phyloP scores from a whole-genome alignment of 1,140 invertebrate genomes.

The Neuroterus valhalla region DNA sequence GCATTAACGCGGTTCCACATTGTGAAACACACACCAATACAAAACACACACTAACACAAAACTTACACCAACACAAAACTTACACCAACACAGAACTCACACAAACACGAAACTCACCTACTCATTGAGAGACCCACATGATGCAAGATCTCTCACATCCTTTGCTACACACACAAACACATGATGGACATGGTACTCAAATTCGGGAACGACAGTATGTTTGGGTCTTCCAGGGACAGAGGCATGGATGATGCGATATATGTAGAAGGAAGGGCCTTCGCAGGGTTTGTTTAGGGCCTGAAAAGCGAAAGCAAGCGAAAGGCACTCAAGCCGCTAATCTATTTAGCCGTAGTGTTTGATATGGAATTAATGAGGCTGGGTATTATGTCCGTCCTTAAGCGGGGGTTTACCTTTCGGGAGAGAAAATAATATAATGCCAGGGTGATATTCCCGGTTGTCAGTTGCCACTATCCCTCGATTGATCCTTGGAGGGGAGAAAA shows the following conservation, averaged over 20 bases:
- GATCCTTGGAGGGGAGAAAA: slow-evolving; percentile 1
- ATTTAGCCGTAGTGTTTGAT: slow-evolving; percentile 75
- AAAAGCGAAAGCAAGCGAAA: slow-evolving; percentile 61
- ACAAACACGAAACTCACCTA: slow-evolving; percentile 49
- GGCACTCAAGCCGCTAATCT: slow-evolving; percentile 74
- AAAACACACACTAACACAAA: slow-evolving; percentile 50
- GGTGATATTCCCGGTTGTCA: not conserved
- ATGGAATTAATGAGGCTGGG: slow-evolving; percentile 73
- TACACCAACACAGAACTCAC: slow-evolving; percentile 51
- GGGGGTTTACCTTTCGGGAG: slow-evolving; percentile 42
- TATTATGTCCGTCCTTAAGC: slow-evolving; percentile 57
- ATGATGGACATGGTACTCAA: slow-evolving; percentile 42
- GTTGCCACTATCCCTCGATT: slow-evolving; percentile 25
- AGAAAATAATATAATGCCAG: slow-evolving; percentile 24
- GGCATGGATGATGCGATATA: slow-evolving; percentile 46
- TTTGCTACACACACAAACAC: slow-evolving; percentile 38
- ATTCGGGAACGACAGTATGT: slow-evolving; percentile 63
- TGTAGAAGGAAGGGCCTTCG: slow-evolving; percentile 45
- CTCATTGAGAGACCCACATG: slow-evolving; percentile 35
- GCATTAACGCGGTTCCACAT: slow-evolving; percentile 64
- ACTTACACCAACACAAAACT: slow-evolving; percentile 51
- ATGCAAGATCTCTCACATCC: slow-evolving; percentile 41
- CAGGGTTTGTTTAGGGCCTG: slow-evolving; percentile 68
- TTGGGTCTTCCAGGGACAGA: slow-evolving; percentile 55
- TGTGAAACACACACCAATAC: slow-evolving; percentile 45